Evolutionary conservation across 2,888 invertebrate species (phyloP).

Genomic region (Bedellia somnulentella): DNA sequence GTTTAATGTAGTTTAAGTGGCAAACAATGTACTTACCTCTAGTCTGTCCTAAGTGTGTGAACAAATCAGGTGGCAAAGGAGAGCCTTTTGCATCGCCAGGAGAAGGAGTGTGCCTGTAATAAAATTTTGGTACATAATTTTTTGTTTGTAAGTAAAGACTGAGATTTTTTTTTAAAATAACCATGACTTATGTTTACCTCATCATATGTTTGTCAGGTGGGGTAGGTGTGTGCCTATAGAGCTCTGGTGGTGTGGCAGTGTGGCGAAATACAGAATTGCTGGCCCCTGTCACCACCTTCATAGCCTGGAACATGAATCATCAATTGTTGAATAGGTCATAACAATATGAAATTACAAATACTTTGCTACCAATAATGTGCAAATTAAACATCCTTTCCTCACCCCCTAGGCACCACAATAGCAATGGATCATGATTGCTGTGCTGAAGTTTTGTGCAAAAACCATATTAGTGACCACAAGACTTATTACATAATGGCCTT

Average conservation of each 20-base stretch:
- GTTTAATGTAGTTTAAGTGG: neutral
- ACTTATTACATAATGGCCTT: no score
- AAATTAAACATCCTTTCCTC: no score
- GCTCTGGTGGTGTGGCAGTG: constrained; percentile 50
- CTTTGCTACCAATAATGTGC: no score
- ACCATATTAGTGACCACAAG: no score
- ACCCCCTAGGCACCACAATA: no score
- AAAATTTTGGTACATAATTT: no score
- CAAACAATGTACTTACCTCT: constrained; percentile 23
- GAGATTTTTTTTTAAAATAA: no score
- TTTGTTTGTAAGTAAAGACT: no score
- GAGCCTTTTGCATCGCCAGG: constrained; percentile 49
- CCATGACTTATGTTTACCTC: constrained; percentile 26
- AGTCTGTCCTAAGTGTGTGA: constrained; percentile 31
- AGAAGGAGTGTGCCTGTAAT: constrained; percentile 66
- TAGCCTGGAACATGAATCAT: constrained; percentile 41
- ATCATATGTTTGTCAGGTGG: constrained; percentile 49
- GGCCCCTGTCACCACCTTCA: constrained; percentile 29
- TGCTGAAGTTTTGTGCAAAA: no score
- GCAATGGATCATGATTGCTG: no score
- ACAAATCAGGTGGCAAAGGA: constrained; percentile 34
- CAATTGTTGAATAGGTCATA: no score
- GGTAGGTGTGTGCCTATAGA: constrained; percentile 51
- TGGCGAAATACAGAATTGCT: constrained; percentile 47
- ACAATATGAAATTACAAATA: no score